Conservation (phyloP, 2,113 vertebrate species). For the Cebus imitator region DNA sequence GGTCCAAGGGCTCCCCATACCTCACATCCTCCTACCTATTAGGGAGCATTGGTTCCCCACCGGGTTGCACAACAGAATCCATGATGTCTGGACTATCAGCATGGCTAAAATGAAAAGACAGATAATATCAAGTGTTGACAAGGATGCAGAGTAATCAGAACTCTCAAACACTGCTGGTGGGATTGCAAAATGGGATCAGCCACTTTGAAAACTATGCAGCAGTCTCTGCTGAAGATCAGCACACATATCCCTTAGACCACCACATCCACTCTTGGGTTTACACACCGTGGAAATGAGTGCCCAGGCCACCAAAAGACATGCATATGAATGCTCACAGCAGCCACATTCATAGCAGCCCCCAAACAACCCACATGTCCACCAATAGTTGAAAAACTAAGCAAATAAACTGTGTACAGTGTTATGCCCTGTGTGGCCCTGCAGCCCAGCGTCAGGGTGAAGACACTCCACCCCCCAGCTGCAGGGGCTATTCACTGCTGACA, state of each 20-base stretch:
- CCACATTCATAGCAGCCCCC: background rate
- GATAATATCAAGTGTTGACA: background rate
- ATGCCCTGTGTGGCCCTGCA: fast-evolving
- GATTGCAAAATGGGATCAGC: background rate
- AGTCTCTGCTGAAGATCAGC: background rate
- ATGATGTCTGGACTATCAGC: background rate
- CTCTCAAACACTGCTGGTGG: background rate
- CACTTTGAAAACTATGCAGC: background rate
- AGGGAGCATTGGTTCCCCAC: background rate
- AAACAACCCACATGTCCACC: background rate
- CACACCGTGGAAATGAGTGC: background rate
- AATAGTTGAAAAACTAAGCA: background rate
- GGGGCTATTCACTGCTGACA: background rate
- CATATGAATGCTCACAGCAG: background rate
- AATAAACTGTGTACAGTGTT: too few species aligned
- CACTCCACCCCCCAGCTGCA: background rate
- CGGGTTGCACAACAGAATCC: background rate
- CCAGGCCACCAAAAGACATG: background rate
- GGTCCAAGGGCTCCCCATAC: background rate
- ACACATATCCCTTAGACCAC: background rate
- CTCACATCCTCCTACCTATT: background rate
- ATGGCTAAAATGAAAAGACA: background rate
- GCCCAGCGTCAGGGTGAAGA: background rate
- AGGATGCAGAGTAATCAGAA: background rate
- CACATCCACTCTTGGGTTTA: too few species aligned